A percentile compares a stretch with the other conserved stretches of the same genome.
These are phyloP conservation scores for Acipenser oxyrinchus DNA, from an alignment of 2,797 vertebrate species.

Conservation along the genomic window DNA sequence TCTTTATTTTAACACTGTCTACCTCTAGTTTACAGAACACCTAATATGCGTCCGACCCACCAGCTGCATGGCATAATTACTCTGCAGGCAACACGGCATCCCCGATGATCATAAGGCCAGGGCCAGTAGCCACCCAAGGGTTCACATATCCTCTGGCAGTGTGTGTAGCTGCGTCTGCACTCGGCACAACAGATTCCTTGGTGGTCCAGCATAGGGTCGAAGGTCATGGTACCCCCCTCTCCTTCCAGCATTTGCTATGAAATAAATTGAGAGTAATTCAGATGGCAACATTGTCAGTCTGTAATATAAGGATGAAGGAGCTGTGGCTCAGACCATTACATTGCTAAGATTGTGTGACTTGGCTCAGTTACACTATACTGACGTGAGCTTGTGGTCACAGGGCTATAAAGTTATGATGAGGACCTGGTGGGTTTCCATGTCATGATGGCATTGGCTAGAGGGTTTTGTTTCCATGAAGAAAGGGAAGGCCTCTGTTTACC, in stretches of 20 bases:
- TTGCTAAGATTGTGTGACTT: too few species aligned
- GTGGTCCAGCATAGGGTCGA: slow-evolving; percentile 89
- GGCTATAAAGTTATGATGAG: too few species aligned
- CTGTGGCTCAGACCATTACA: too few species aligned
- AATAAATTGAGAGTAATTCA: neutral
- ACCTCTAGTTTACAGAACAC: slow-evolving; percentile 58
- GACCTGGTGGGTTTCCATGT: too few species aligned
- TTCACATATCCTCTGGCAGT: slow-evolving; percentile 84
- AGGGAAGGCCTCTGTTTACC: slow-evolving; percentile 26
- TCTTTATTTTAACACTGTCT: slow-evolving; percentile 11
- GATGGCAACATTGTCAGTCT: too few species aligned
- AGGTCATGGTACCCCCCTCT: slow-evolving; percentile 70
- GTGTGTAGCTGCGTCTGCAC: slow-evolving; percentile 79
- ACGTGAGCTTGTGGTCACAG: too few species aligned
- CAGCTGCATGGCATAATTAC: slow-evolving; percentile 91
- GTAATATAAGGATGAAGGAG: too few species aligned
- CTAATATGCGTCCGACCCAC: slow-evolving; percentile 88
- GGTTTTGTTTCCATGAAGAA: too few species aligned
- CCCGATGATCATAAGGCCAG: slow-evolving; percentile 82
- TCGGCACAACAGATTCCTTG: slow-evolving; percentile 84
- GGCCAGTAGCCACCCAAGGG: slow-evolving; percentile 76
- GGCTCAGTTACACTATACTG: too few species aligned
- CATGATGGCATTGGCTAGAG: too few species aligned
- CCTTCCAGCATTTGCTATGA: slow-evolving; percentile 60
- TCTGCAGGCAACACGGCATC: slow-evolving; percentile 77